These are phyloP conservation scores for Poecilia picta DNA, from an alignment of 2,797 vertebrate species.

Conservation along the genomic window DNA sequence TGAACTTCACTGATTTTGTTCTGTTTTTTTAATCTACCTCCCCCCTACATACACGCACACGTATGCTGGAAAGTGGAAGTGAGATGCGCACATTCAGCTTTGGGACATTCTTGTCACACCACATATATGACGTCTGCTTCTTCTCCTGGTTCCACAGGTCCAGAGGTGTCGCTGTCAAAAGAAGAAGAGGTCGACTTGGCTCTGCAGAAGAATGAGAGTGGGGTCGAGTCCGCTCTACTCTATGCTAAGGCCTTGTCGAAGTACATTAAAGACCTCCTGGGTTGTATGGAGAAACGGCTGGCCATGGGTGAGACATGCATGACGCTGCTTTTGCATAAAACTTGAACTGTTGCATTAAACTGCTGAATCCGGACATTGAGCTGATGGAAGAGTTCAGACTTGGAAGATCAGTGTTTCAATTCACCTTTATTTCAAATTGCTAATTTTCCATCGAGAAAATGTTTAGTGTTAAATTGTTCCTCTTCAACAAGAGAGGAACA, in stretches of 20 bases:
- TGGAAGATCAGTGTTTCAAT: not conserved
- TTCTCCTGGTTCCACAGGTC: slow-evolving; percentile 40
- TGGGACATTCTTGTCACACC: slow-evolving; percentile 4
- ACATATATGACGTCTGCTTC: slow-evolving; percentile 25
- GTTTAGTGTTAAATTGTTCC: not conserved
- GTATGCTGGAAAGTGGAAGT: slow-evolving; percentile 30
- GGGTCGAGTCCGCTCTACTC: slow-evolving; percentile 92
- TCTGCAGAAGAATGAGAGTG: slow-evolving; percentile 89
- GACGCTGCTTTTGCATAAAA: not conserved
- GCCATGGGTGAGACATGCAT: slow-evolving; percentile 86
- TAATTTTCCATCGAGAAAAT: no score
- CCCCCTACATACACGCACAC: slow-evolving; percentile 29
- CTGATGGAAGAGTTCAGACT: not conserved
- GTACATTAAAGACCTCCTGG: slow-evolving; percentile 94
- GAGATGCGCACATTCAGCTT: slow-evolving; percentile 21
- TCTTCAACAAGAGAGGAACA: not conserved
- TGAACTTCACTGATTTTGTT: slow-evolving; percentile 26
- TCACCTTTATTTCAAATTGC: not conserved
- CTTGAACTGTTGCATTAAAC: not conserved
- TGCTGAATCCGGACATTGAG: not conserved
- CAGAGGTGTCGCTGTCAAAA: slow-evolving; percentile 69
- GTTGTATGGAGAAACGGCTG: slow-evolving; percentile 95
- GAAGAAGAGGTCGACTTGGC: slow-evolving; percentile 89
- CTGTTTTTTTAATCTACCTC: slow-evolving; percentile 32
- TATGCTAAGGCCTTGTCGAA: slow-evolving; percentile 98